Evolutionary conservation across 2,888 invertebrate species (phyloP).

Genomic region (Microctonus hyperodae): DNA sequence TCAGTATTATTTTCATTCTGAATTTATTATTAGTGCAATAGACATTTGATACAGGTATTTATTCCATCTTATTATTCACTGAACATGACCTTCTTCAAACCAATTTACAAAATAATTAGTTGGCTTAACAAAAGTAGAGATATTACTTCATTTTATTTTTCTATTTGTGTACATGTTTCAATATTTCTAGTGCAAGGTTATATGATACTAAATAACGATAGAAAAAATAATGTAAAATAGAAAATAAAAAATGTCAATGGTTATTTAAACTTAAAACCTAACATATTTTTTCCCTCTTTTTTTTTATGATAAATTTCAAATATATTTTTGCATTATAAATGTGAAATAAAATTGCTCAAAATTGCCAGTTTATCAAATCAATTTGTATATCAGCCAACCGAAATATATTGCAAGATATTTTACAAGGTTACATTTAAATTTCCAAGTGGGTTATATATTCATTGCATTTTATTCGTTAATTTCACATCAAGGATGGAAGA

Average conservation of each 20-base stretch:
- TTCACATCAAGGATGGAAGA: background rate
- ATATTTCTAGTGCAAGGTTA: background rate
- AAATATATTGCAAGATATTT: constrained; percentile 14
- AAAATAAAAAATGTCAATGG: background rate
- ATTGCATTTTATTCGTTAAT: background rate
- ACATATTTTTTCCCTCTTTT: too few relatives aligned
- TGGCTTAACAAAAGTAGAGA: background rate
- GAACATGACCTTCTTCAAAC: background rate
- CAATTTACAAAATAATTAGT: background rate
- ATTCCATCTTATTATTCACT: background rate
- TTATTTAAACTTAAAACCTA: background rate
- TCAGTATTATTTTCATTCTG: background rate
- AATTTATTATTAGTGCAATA: background rate
- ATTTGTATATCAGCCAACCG: too few relatives aligned
- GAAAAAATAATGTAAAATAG: background rate
- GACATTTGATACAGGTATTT: background rate
- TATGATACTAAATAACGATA: background rate
- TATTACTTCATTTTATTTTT: background rate
- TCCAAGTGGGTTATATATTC: background rate
- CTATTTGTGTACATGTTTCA: background rate
- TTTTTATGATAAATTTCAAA: background rate
- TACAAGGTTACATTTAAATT: constrained; percentile 13
- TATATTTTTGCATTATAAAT: too few relatives aligned
- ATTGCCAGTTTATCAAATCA: too few relatives aligned
- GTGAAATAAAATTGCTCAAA: too few relatives aligned